A percentile compares a stretch with the other conserved stretches of the same genome.
phyloP scores from a whole-genome alignment of 2,888 invertebrate genomes.

The Nomada lathburiana region DNA sequence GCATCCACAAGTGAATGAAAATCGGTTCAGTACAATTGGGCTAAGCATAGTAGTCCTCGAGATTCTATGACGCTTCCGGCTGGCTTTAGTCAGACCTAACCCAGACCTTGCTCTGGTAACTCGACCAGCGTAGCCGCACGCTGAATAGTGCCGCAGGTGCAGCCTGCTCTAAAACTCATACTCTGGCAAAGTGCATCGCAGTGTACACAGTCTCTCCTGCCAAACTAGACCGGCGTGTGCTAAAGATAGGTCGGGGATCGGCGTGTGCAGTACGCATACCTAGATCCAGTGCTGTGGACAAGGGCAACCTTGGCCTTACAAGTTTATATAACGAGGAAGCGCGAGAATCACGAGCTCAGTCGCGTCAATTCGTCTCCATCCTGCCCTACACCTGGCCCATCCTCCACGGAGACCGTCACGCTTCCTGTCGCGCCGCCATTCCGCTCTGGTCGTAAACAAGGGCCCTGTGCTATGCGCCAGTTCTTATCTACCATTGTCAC shows the following conservation, averaged over 20 bases:
- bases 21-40: no score
- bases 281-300: slow-evolving; percentile 66
- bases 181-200: slow-evolving; percentile 22
- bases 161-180: background rate
- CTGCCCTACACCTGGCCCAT: slow-evolving; percentile 39
- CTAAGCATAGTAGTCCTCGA: no score
- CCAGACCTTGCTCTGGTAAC: slow-evolving; percentile 40
- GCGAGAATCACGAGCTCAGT: slow-evolving; percentile 73
- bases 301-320: slow-evolving; percentile 80
- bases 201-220: slow-evolving; percentile 49
- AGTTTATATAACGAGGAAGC: slow-evolving; percentile 79
- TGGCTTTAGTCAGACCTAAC: background rate
- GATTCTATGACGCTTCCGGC: background rate
- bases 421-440: slow-evolving; percentile 3
- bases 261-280: slow-evolving; percentile 55
- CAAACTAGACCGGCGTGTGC: slow-evolving; percentile 71
- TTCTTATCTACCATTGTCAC: no score
- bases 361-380: slow-evolving; percentile 62
- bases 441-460: background rate
- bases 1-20: no score
- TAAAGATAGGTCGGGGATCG: slow-evolving; percentile 77
- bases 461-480: no score
- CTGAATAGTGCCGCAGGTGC: slow-evolving; percentile 1
- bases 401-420: background rate
- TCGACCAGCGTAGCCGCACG: background rate